phyloP scores from a whole-genome alignment of 2,797 vertebrate species.

The Otolemur crassicaudatus region DNA sequence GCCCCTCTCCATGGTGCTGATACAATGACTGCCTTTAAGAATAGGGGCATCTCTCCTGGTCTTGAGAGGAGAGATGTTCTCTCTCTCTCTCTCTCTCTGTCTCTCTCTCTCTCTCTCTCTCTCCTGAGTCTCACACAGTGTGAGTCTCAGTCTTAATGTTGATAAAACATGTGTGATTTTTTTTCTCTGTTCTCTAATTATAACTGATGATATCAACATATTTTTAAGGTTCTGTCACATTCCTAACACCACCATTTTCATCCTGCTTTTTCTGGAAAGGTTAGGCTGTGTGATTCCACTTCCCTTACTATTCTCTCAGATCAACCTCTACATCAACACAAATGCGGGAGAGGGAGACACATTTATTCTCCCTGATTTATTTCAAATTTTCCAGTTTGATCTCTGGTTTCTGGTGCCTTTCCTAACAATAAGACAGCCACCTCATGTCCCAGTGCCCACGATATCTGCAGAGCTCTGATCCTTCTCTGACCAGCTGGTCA shows the following conservation, averaged over 20 bases:
- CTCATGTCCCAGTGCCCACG: neutral
- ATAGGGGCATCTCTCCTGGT: neutral
- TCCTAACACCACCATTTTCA: neutral
- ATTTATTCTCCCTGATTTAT: constrained; percentile 1
- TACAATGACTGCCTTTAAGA: neutral
- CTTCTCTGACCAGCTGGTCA: neutral
- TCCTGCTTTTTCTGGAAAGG: neutral
- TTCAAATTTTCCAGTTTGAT: neutral
- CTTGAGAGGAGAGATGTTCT: neutral
- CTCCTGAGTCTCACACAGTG: no score
- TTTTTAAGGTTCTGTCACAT: neutral
- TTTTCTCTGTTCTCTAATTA: neutral
- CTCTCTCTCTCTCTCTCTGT: no score
- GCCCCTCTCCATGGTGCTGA: constrained; percentile 51
- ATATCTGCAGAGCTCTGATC: neutral
- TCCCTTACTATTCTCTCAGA: neutral
- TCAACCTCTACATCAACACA: neutral
- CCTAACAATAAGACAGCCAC: neutral
- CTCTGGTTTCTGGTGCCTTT: neutral
- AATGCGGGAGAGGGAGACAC: neutral
- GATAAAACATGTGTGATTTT: neutral
- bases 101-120: neutral
- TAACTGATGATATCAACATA: neutral
- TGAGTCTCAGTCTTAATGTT: neutral
- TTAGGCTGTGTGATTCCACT: neutral